Percentiles rank a stretch among this genome's conserved stretches.
Conservation (phyloP, 2,888 invertebrate species). For the Syrphus vitripennis region DNA sequence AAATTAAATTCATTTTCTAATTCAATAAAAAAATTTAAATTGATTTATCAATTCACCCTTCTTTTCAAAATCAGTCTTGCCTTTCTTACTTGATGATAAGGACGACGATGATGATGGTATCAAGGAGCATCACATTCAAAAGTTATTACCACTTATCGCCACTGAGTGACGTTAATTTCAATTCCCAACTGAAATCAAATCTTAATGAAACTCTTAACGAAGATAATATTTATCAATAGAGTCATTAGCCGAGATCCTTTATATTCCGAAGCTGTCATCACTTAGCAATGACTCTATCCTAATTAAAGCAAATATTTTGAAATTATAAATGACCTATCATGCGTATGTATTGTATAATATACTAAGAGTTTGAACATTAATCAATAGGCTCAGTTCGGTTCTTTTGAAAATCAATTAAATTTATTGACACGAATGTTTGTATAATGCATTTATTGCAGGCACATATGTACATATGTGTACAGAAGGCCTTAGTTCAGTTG, state of each 20-base stretch:
- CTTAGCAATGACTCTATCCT: constrained; percentile 7
- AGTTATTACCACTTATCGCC: not conserved
- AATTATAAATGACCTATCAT: constrained; percentile 38
- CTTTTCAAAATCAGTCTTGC: not conserved
- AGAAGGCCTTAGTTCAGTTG: too few relatives aligned
- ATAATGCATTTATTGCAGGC: not conserved
- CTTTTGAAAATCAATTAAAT: constrained; percentile 41
- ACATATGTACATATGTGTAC: too few relatives aligned
- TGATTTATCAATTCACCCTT: not conserved
- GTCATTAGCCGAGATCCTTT: not conserved
- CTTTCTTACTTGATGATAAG: too few relatives aligned
- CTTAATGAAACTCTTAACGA: constrained; percentile 16
- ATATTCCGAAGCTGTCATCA: not conserved
- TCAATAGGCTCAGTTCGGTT: not conserved
- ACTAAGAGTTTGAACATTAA: not conserved
- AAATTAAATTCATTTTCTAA: not conserved
- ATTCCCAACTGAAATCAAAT: constrained; percentile 2
- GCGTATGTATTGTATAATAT: not conserved
- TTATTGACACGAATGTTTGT: constrained; percentile 24
- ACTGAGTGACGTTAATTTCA: not conserved
- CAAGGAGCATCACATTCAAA: not conserved
- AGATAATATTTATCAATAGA: constrained; percentile 9
- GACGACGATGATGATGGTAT: too few relatives aligned
- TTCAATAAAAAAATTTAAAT: not conserved
- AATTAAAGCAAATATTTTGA: constrained; percentile 43